Evolutionary conservation across 2,113 vertebrate species (phyloP).

Genomic region (Pangasianodon gigas): DNA sequence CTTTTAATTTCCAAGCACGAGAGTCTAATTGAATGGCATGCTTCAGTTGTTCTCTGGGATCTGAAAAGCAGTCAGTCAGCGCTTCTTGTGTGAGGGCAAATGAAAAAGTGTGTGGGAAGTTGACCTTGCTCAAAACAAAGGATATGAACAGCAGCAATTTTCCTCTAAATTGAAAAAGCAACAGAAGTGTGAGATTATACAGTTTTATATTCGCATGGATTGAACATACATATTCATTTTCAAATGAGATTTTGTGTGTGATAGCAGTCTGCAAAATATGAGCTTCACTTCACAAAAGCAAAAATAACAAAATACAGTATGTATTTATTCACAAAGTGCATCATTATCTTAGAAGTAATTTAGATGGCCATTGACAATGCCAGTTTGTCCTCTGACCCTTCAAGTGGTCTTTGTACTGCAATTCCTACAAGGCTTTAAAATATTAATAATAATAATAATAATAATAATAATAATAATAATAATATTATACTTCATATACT

Average conservation of each 20-base stretch:
- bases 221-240: neutral
- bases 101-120: neutral
- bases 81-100: neutral
- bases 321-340: neutral
- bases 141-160: neutral
- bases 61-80: slow-evolving; percentile 33
- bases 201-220: neutral
- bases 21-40: slow-evolving; percentile 39
- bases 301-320: neutral
- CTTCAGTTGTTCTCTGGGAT: slow-evolving; percentile 22
- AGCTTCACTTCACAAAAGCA: neutral
- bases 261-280: neutral
- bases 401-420: neutral
- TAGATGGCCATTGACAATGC: neutral
- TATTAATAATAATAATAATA: neutral
- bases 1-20: slow-evolving; percentile 41
- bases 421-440: neutral
- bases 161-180: slow-evolving; percentile 14
- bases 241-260: neutral
- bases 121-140: slow-evolving; percentile 3
- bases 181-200: slow-evolving; percentile 9
- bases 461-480: neutral
- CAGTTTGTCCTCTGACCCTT: neutral
- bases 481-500: neutral
- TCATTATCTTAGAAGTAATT: neutral